Evolutionary conservation across 1,140 invertebrate species (phyloP).

Genomic region (Cotesia typhae): DNA sequence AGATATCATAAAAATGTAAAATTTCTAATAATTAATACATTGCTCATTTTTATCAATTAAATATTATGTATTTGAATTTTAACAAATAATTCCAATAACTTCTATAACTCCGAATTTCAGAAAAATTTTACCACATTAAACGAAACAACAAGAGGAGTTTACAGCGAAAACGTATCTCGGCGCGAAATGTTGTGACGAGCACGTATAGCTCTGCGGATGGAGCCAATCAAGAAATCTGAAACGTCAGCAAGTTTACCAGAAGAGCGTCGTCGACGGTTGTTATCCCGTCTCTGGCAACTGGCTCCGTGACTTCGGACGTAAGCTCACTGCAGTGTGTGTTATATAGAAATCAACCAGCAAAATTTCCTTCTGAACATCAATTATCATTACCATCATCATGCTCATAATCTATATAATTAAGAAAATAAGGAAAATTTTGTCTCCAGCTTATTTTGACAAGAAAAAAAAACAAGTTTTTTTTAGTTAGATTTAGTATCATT

Average conservation of each 20-base stretch:
- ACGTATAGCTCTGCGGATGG: slow-evolving; percentile 63
- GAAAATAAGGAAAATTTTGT: too few species aligned
- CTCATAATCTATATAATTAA: not conserved
- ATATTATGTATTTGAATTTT: too few species aligned
- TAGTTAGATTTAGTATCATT: too few species aligned
- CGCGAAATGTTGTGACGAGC: slow-evolving; percentile 64
- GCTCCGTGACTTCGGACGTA: slow-evolving; percentile 28
- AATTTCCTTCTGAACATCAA: too few species aligned
- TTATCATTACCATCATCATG: not conserved
- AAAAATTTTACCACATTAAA: too few species aligned
- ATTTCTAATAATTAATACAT: too few species aligned
- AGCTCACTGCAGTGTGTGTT: not conserved
- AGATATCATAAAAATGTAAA: too few species aligned
- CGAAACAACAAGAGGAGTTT: not conserved
- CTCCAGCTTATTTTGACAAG: not conserved
- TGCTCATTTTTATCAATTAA: too few species aligned
- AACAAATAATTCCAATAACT: too few species aligned
- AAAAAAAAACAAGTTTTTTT: too few species aligned
- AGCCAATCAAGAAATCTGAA: slow-evolving; percentile 63
- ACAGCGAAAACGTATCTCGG: slow-evolving; percentile 1
- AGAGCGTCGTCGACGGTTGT: slow-evolving; percentile 52
- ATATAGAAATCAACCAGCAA: too few species aligned
- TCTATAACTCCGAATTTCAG: too few species aligned
- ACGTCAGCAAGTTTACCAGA: slow-evolving; percentile 58
- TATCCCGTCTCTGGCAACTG: slow-evolving; percentile 48